These are phyloP conservation scores for Lapara coniferarum DNA, from an alignment of 2,888 invertebrate genomes.

Conservation along the genomic window DNA sequence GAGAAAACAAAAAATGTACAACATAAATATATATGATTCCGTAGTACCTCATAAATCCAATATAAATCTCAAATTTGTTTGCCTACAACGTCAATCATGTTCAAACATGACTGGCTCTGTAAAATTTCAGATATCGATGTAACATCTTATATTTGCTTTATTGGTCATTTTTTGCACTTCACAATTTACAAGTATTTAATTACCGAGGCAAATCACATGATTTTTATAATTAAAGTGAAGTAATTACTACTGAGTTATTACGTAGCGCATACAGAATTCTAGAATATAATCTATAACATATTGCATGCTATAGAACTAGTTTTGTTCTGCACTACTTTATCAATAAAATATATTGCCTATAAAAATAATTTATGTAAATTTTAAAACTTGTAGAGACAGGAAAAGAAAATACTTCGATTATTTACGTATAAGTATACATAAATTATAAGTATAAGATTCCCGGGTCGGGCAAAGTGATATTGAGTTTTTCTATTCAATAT, in stretches of 20 bases:
- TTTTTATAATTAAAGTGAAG: constrained; percentile 42
- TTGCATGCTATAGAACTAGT: not conserved
- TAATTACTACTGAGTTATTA: constrained; percentile 47
- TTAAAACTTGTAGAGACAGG: too few relatives aligned
- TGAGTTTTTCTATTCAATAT: too few relatives aligned
- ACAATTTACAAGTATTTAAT: constrained; percentile 15
- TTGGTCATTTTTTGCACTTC: not conserved
- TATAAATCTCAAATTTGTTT: not conserved
- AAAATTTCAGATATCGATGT: constrained; percentile 2
- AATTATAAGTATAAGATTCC: too few relatives aligned
- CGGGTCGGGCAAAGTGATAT: too few relatives aligned
- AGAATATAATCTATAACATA: constrained; percentile 40
- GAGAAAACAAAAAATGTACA: too few relatives aligned
- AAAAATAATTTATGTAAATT: not conserved
- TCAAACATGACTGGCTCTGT: not conserved
- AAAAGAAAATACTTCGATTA: too few relatives aligned
- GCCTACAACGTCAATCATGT: not conserved
- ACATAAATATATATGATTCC: too few relatives aligned
- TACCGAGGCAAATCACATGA: constrained; percentile 8
- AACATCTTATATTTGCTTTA: not conserved
- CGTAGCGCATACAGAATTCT: constrained; percentile 29
- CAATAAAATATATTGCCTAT: not conserved
- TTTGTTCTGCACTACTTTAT: not conserved
- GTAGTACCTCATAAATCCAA: not conserved
- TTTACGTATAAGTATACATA: too few relatives aligned